A percentile compares a stretch with the other conserved stretches of the same genome.
These are phyloP conservation scores for Nannobrachium achirus DNA, from an alignment of 2,113 vertebrate species.

Conservation along the genomic window DNA sequence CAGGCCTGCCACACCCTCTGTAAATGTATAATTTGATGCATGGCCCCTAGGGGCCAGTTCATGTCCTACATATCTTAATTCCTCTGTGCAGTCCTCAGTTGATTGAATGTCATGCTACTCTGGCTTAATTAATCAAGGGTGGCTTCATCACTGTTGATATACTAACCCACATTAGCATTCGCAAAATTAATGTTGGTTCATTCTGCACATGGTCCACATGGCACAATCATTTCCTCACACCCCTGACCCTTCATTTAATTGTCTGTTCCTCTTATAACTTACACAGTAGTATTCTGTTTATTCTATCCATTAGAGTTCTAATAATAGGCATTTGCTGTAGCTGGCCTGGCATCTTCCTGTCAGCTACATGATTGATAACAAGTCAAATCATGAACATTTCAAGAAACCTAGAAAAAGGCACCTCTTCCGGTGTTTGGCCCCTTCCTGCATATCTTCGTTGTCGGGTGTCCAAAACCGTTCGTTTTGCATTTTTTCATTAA, in stretches of 20 bases:
- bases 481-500: no score
- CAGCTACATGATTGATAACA: no score
- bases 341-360: no score
- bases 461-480: no score
- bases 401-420: no score
- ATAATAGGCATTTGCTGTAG: no score
- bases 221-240: not conserved
- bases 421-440: no score
- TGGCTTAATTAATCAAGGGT: slow-evolving; percentile 1
- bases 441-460: no score
- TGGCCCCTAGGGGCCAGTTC: slow-evolving; percentile 42
- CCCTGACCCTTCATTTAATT: not conserved
- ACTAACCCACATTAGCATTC: slow-evolving; percentile 1
- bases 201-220: not conserved
- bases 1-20: slow-evolving; percentile 40
- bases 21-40: slow-evolving; percentile 26
- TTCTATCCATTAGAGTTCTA: no score
- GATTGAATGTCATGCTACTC: slow-evolving; percentile 38
- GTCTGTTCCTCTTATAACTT: not conserved
- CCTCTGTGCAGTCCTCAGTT: not conserved
- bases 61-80: slow-evolving; percentile 41
- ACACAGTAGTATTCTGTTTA: no score
- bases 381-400: no score
- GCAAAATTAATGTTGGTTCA: not conserved
- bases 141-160: not conserved